phyloP scores from a whole-genome alignment of 2,888 invertebrate species.

The Dynastes maya region DNA sequence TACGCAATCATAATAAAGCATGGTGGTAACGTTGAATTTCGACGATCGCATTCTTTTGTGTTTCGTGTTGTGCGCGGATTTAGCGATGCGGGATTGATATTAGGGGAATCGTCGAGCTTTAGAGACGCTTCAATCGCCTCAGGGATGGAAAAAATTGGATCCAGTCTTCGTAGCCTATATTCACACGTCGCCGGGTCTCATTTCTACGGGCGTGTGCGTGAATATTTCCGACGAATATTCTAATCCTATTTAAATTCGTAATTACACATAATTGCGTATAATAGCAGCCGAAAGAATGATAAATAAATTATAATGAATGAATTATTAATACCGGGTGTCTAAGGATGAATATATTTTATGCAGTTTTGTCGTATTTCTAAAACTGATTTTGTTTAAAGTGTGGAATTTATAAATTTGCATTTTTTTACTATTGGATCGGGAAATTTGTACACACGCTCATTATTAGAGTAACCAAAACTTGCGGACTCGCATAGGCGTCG shows the following conservation, averaged over 20 bases:
- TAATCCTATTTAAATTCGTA: constrained; percentile 41
- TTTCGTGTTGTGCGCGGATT: constrained; percentile 11
- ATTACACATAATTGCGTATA: constrained; percentile 35
- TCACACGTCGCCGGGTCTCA: too few relatives aligned
- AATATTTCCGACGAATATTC: constrained; percentile 7
- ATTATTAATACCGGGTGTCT: not conserved
- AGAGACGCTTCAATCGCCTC: not conserved
- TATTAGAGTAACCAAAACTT: too few relatives aligned
- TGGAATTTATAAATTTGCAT: too few relatives aligned
- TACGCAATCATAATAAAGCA: not conserved
- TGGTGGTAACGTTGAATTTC: constrained; percentile 13
- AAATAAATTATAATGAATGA: constrained; percentile 20
- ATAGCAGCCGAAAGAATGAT: constrained; percentile 17
- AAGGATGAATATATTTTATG: too few relatives aligned
- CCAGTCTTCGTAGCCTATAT: not conserved
- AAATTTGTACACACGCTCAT: too few relatives aligned
- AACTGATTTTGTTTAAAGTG: too few relatives aligned
- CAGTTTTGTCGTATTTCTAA: too few relatives aligned
- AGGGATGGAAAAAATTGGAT: not conserved
- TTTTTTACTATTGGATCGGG: too few relatives aligned
- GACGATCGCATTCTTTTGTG: constrained; percentile 6
- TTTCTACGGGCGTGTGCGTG: too few relatives aligned
- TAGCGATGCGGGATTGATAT: constrained; percentile 38
- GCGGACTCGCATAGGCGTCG: too few relatives aligned
- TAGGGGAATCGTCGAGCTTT: not conserved